A percentile compares a stretch with the other conserved stretches of the same genome.
Evolutionary conservation across 2,797 vertebrate genomes (phyloP).

Genomic region (Limnodromus scolopaceus): DNA sequence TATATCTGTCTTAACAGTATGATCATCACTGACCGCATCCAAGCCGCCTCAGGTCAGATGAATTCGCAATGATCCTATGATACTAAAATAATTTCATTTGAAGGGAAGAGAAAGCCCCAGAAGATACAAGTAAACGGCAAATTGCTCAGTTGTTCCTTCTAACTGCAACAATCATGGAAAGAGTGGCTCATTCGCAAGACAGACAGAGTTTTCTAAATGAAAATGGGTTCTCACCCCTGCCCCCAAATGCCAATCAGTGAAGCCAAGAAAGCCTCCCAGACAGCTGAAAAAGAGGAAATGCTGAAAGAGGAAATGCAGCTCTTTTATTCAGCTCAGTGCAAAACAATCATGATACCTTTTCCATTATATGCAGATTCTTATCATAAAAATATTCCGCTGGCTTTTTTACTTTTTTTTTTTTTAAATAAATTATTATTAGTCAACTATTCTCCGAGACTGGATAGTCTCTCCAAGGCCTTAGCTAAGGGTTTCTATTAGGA

Average conservation of each 20-base stretch:
- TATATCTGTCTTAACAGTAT: background rate
- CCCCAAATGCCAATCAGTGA: background rate
- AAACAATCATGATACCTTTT: background rate
- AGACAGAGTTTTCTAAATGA: background rate
- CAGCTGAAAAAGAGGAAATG: background rate
- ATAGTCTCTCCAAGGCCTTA: background rate
- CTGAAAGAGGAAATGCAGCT: background rate
- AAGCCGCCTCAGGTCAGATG: background rate
- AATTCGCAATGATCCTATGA: background rate
- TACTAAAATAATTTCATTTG: constrained; percentile 16
- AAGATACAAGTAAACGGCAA: background rate
- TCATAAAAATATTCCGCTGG: background rate
- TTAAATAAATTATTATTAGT: background rate
- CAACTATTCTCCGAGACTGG: background rate
- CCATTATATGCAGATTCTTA: background rate
- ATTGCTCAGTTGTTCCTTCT: background rate
- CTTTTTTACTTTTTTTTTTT: too few species aligned
- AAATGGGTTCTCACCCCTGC: background rate
- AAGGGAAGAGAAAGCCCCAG: background rate
- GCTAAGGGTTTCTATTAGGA: background rate
- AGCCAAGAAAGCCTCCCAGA: background rate
- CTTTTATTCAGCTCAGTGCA: background rate
- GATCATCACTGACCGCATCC: constrained; percentile 2
- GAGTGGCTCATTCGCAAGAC: background rate
- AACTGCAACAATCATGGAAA: background rate